Conservation (phyloP, 2,113 vertebrate genomes). For the Phrynosoma platyrhinos region DNA sequence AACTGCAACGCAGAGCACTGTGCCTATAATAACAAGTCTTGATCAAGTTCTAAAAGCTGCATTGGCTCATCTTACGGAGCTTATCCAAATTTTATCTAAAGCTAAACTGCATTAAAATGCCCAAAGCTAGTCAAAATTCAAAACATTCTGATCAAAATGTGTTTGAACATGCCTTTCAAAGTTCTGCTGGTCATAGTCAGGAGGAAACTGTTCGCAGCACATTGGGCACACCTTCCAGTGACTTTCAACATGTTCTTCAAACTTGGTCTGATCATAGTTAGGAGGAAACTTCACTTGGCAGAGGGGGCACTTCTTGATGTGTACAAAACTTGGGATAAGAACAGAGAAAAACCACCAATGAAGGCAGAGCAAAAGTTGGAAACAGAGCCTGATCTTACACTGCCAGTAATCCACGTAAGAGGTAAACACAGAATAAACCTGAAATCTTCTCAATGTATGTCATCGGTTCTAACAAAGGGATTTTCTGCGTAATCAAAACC, state of each 20-base stretch:
- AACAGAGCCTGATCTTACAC: not conserved
- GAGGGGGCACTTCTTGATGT: constrained; percentile 95
- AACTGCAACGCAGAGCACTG: constrained; percentile 47
- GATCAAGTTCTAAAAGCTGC: constrained; percentile 34
- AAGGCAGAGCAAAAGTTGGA: rapidly evolving
- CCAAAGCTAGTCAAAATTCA: constrained; percentile 86
- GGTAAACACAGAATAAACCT: not conserved
- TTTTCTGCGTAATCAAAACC: not conserved
- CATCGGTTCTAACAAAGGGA: not conserved
- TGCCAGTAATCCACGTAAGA: not conserved
- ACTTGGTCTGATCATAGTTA: constrained; percentile 96
- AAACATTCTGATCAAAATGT: constrained; percentile 90
- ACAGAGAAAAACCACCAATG: not conserved
- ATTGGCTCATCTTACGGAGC: constrained; percentile 25
- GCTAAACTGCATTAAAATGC: constrained; percentile 57
- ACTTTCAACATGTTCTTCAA: constrained; percentile 97
- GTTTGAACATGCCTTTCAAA: constrained; percentile 97
- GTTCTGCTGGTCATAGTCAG: constrained; percentile 93
- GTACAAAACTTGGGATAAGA: constrained; percentile 80
- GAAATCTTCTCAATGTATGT: not conserved
- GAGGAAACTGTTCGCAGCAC: constrained; percentile 97
- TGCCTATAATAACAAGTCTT: constrained; percentile 58
- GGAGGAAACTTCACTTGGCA: constrained; percentile 97
- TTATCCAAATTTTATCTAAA: constrained; percentile 34
- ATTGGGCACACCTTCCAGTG: constrained; percentile 99